Conservation (phyloP, 2,888 invertebrate species). For the Creontiades dilutus region DNA sequence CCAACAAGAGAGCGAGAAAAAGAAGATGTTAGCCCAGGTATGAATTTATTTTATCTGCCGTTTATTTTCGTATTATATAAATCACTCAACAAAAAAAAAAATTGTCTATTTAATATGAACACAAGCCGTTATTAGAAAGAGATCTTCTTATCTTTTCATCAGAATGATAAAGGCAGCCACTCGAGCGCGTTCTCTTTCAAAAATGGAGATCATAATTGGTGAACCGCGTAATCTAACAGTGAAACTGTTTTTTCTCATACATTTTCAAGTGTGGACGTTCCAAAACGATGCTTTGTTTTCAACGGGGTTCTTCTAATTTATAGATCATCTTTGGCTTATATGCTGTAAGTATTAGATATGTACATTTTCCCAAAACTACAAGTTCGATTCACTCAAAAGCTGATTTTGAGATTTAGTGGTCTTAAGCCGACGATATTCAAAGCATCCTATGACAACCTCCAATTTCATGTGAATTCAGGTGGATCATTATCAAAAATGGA, state of each 20-base stretch:
- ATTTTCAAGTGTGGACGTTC: background rate
- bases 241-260: background rate
- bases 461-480: too few species aligned
- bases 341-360: background rate
- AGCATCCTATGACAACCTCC: too few species aligned
- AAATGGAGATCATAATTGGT: background rate
- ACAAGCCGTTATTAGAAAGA: constrained; percentile 13
- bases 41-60: constrained; percentile 24
- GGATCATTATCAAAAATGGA: too few species aligned
- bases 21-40: constrained; percentile 53
- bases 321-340: background rate
- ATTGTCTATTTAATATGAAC: constrained; percentile 21
- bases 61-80: background rate
- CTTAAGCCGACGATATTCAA: too few species aligned
- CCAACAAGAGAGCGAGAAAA: constrained; percentile 49
- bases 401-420: too few species aligned
- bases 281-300: background rate
- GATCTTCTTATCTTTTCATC: constrained; percentile 16
- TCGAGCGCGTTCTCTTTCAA: background rate
- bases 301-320: background rate
- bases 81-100: background rate
- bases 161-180: constrained; percentile 10
- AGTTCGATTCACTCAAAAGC: too few species aligned
- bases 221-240: background rate
- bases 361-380: too few species aligned